phyloP scores from a whole-genome alignment of 2,888 invertebrate species.

The Drosophila multiciliata region DNA sequence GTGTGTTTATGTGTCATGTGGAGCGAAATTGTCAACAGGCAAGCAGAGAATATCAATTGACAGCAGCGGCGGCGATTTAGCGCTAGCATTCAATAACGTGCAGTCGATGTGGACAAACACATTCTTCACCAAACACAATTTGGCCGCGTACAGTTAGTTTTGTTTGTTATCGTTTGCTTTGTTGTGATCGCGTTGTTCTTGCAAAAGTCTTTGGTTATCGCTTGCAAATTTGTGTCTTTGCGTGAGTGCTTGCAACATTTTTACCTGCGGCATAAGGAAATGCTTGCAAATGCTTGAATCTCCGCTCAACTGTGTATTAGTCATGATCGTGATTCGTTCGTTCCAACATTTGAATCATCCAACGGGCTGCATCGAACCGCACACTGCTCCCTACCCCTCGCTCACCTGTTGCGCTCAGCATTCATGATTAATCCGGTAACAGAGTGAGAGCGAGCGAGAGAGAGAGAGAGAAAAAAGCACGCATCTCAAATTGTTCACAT shows the following conservation, averaged over 20 bases:
- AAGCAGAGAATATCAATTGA: conserved; percentile 39
- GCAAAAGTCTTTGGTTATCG: background rate
- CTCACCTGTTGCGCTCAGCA: conserved; percentile 24
- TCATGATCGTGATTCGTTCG: conserved; percentile 56
- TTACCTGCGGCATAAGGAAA: conserved; percentile 36
- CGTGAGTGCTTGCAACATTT: conserved; percentile 24
- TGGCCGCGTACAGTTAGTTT: conserved; percentile 43
- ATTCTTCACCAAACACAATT: conserved; percentile 33
- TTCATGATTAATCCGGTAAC: conserved; percentile 51
- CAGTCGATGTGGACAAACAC: conserved; percentile 55
- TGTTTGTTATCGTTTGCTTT: conserved; percentile 37
- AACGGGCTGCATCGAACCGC: conserved; percentile 1
- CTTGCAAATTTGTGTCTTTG: conserved; percentile 9
- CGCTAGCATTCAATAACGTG: conserved; percentile 59
- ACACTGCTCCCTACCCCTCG: conserved; percentile 9
- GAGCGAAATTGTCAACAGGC: conserved; percentile 60
- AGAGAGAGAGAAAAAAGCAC: conserved; percentile 11
- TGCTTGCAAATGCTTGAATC: conserved; percentile 42
- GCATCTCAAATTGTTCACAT: conserved; percentile 64
- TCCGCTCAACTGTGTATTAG: conserved; percentile 54
- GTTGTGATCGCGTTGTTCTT: conserved; percentile 49
- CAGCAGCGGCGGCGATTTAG: conserved; percentile 46
- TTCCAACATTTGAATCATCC: conserved; percentile 68
- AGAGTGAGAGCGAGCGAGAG: background rate
- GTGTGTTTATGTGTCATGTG: conserved; percentile 7